phyloP scores from a whole-genome alignment of 2,797 vertebrate genomes.

The Danio kyathit region DNA sequence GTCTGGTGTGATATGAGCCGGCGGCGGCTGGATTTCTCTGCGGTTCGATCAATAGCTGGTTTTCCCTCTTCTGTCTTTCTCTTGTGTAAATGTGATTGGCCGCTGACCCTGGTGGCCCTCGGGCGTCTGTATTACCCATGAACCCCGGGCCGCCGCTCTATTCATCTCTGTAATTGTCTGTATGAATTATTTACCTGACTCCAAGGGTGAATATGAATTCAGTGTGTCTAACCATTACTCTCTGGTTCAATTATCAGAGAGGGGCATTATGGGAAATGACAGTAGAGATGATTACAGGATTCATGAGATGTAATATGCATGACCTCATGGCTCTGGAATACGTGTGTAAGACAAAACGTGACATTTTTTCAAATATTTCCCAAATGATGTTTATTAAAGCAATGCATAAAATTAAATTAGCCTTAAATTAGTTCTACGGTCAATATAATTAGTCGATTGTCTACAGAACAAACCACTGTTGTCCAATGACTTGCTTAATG shows the following conservation, averaged over 20 bases:
- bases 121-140: constrained; percentile 14
- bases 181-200: constrained; percentile 73
- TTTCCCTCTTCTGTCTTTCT: constrained; percentile 45
- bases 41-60: not conserved
- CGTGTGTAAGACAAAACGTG: not conserved
- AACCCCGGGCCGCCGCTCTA: not conserved
- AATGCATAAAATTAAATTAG: too few species aligned
- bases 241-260: constrained; percentile 67
- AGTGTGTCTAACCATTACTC: constrained; percentile 64
- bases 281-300: constrained; percentile 60
- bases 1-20: not conserved
- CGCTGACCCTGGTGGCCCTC: constrained; percentile 18
- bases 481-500: too few species aligned
- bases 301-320: constrained; percentile 67
- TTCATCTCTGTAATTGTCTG: constrained; percentile 66
- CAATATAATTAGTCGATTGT: too few species aligned
- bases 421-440: too few species aligned
- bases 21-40: not conserved
- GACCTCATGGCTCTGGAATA: not conserved
- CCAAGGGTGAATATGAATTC: constrained; percentile 71
- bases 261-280: constrained; percentile 60
- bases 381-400: too few species aligned
- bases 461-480: too few species aligned
- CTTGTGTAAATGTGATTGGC: constrained; percentile 55
- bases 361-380: too few species aligned